These are phyloP conservation scores for Gadopsis marmoratus DNA, from an alignment of 2,797 vertebrate species.

Conservation along the genomic window DNA sequence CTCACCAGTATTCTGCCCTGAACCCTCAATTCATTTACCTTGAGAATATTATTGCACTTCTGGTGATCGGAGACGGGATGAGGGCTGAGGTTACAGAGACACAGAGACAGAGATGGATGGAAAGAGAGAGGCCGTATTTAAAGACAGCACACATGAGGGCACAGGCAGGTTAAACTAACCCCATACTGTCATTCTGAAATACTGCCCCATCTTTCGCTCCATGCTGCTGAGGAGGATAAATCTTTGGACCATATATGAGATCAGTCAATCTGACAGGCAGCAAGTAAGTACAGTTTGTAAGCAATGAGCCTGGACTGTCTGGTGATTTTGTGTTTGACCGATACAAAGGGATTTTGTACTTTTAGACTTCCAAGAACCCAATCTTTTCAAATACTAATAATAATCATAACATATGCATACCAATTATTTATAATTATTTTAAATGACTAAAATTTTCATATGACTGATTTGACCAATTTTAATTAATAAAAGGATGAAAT, in stretches of 20 bases:
- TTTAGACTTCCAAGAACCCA: neutral
- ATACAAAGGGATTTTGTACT: neutral
- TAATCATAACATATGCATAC: neutral
- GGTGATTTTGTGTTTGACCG: constrained; percentile 7
- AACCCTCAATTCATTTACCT: constrained; percentile 33
- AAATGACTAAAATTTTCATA: neutral
- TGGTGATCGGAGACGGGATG: constrained; percentile 33
- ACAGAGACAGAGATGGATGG: constrained; percentile 20
- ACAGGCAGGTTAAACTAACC: constrained; percentile 61
- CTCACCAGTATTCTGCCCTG: constrained; percentile 32
- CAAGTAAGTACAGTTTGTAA: constrained; percentile 38
- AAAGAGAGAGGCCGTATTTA: constrained; percentile 29
- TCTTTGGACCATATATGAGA: constrained; percentile 34
- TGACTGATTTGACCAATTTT: neutral
- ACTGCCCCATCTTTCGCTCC: constrained; percentile 29
- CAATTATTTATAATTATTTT: neutral
- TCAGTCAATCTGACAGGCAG: constrained; percentile 58
- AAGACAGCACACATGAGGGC: constrained; percentile 33
- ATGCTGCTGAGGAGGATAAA: constrained; percentile 41
- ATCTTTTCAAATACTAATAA: constrained; percentile 3
- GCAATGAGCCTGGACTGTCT: constrained; percentile 22
- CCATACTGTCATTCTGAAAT: constrained; percentile 67
- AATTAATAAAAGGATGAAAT: neutral
- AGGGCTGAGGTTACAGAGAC: constrained; percentile 19
- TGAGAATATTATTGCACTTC: constrained; percentile 23